Conservation (phyloP, 2,888 invertebrate genomes). For the Chrysolina americana region DNA sequence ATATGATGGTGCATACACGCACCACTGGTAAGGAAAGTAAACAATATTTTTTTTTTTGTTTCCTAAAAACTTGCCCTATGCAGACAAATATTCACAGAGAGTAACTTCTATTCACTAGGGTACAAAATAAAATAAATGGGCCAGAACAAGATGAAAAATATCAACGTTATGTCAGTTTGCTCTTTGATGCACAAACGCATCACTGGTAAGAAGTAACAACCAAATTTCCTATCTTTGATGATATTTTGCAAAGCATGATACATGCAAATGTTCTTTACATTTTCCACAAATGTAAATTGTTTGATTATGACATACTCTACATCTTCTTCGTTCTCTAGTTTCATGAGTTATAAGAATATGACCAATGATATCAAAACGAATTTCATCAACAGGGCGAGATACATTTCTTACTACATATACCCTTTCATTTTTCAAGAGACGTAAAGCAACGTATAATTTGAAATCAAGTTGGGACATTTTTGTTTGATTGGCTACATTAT, state of each 20-base stretch:
- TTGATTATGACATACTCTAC: constrained; percentile 38
- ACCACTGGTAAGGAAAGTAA: constrained; percentile 21
- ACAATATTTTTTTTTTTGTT: constrained; percentile 6
- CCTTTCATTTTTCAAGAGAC: constrained; percentile 31
- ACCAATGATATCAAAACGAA: constrained; percentile 31
- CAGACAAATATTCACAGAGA: constrained; percentile 12
- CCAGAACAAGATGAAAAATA: constrained; percentile 14
- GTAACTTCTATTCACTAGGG: constrained; percentile 8
- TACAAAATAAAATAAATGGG: constrained; percentile 25
- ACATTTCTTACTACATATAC: constrained; percentile 22
- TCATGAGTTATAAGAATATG: constrained; percentile 27
- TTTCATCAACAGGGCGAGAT: constrained; percentile 8
- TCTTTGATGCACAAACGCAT: constrained; percentile 32
- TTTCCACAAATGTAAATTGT: constrained; percentile 24
- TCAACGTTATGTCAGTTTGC: constrained; percentile 7
- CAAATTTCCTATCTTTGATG: constrained; percentile 21
- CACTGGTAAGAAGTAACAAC: constrained; percentile 27
- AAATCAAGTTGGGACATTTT: constrained; percentile 51
- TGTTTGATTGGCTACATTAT: constrained; percentile 40
- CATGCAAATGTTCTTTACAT: constrained; percentile 31
- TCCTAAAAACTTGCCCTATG: constrained; percentile 17
- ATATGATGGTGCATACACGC: constrained; percentile 17
- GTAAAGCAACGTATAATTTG: constrained; percentile 42
- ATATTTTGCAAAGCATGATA: constrained; percentile 33
- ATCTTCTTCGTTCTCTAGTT: constrained; percentile 31